phyloP scores from a whole-genome alignment of 2,113 vertebrate species.

The Mesembrinibis cayennensis region DNA sequence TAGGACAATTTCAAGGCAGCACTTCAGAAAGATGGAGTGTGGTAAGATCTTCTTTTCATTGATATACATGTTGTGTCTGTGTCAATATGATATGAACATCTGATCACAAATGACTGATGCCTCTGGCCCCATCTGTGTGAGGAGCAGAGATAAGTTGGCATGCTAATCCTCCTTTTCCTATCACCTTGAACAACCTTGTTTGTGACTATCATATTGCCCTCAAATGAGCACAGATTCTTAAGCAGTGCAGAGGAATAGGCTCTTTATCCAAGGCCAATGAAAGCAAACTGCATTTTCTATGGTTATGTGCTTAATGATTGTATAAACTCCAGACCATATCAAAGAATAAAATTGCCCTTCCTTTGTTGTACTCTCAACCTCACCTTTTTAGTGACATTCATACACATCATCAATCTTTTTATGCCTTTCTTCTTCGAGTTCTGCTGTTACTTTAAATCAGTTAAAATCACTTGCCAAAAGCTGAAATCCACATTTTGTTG shows the following conservation, averaged over 20 bases:
- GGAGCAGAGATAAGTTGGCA: constrained; percentile 15
- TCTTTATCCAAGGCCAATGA: neutral
- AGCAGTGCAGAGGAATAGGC: neutral
- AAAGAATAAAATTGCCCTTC: neutral
- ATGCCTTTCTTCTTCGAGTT: neutral
- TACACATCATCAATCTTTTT: neutral
- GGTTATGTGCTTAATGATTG: neutral
- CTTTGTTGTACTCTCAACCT: neutral
- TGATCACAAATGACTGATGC: constrained; percentile 41
- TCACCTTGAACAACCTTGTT: constrained; percentile 60
- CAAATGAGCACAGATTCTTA: constrained; percentile 7
- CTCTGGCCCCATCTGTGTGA: constrained; percentile 12
- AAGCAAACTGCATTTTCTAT: neutral
- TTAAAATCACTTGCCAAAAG: neutral
- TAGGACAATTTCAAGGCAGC: neutral
- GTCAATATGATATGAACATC: constrained; percentile 49
- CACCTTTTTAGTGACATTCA: neutral
- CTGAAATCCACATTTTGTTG: neutral
- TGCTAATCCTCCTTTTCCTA: constrained; percentile 47
- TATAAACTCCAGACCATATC: neutral
- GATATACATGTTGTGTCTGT: neutral
- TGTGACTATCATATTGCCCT: neutral
- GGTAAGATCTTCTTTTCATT: neutral
- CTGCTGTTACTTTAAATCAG: neutral
- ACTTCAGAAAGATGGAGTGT: neutral